Conservation (phyloP, 2,797 vertebrate genomes). For the Morelia viridis region DNA sequence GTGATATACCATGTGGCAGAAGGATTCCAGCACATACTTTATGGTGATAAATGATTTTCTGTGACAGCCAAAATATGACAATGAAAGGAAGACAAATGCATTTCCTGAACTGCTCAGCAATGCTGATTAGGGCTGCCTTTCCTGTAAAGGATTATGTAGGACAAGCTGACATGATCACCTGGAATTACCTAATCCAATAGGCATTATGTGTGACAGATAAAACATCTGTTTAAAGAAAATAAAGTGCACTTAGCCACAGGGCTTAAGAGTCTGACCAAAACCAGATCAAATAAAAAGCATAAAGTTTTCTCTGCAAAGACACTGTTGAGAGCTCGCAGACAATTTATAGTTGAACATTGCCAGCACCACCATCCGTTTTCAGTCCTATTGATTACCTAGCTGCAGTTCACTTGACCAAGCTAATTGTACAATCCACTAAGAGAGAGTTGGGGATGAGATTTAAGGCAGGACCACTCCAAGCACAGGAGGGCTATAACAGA, state of each 20-base stretch:
- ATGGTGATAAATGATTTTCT: conserved; percentile 56
- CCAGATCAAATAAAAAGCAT: conserved; percentile 45
- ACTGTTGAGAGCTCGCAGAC: conserved; percentile 27
- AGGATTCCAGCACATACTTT: conserved; percentile 50
- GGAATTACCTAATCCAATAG: conserved; percentile 62
- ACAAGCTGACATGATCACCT: conserved; percentile 62
- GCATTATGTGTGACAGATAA: conserved; percentile 63
- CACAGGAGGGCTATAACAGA: not conserved
- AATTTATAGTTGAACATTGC: conserved; percentile 32
- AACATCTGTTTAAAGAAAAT: conserved; percentile 63
- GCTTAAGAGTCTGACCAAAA: conserved; percentile 50
- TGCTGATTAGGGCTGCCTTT: conserved; percentile 37
- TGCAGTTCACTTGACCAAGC: conserved; percentile 42
- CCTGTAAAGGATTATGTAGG: conserved; percentile 55
- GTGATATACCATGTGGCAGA: conserved; percentile 37
- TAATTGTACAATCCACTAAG: not conserved
- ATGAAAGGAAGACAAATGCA: conserved; percentile 60
- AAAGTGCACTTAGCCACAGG: conserved; percentile 43
- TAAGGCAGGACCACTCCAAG: conserved; percentile 21
- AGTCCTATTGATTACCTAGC: conserved; percentile 14
- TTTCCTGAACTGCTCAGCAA: conserved; percentile 54
- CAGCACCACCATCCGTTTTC: not conserved
- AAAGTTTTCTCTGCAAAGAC: conserved; percentile 29
- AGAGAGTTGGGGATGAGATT: conserved; percentile 10
- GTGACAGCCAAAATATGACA: conserved; percentile 53